phyloP scores from a whole-genome alignment of 2,888 invertebrate genomes.

The Parnassius mnemosyne region DNA sequence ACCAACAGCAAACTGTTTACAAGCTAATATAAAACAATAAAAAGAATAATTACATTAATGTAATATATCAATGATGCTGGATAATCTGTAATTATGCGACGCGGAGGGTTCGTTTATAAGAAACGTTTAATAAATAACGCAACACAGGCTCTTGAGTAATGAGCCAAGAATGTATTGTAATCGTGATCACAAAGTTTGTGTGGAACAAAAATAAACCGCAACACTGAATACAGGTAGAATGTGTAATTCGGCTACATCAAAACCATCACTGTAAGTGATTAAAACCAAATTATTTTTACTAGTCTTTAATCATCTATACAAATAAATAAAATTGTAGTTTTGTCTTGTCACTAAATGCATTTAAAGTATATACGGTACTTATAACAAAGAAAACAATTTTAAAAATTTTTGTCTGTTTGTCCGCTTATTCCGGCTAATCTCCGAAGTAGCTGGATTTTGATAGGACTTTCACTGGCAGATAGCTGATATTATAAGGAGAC shows the following conservation, averaged over 20 bases:
- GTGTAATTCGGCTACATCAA: constrained; percentile 12
- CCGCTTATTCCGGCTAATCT: too few species aligned
- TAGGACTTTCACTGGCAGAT: too few species aligned
- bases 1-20: not conserved
- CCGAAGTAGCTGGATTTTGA: too few species aligned
- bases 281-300: too few species aligned
- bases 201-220: constrained; percentile 35
- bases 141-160: constrained; percentile 37
- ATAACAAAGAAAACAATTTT: too few species aligned
- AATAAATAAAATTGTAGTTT: too few species aligned
- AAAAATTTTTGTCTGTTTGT: too few species aligned
- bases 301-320: too few species aligned
- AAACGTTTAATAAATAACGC: constrained; percentile 35
- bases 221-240: constrained; percentile 26
- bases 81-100: constrained; percentile 32
- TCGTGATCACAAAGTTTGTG: constrained; percentile 38
- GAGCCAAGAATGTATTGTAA: constrained; percentile 42
- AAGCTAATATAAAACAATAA: not conserved
- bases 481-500: too few species aligned
- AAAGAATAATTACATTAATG: not conserved
- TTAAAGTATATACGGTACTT: too few species aligned
- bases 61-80: constrained; percentile 13
- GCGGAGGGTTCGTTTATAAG: constrained; percentile 35
- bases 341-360: too few species aligned
- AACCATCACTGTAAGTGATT: not conserved